Evolutionary conservation across 2,888 invertebrate genomes (phyloP), one percentile per base, ranked within the genome.

Genomic region (Elysia crispata): DNA sequence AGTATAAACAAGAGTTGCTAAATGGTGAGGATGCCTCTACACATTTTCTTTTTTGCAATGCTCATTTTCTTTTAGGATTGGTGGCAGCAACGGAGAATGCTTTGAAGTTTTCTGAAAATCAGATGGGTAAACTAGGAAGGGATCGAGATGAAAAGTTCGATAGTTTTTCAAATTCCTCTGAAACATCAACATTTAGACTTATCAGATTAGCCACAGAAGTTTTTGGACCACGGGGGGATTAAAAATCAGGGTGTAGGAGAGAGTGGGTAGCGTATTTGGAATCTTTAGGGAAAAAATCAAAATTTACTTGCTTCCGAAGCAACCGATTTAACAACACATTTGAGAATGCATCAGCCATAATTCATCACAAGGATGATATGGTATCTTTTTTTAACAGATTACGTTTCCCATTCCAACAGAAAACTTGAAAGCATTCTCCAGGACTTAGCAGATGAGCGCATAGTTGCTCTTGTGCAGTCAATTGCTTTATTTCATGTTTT

Each of bases 41-140:
- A 11, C 50, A 33, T 25, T 77, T 77, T 69, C 30, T 77, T 20
- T 20, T 54, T 20, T 77, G 77, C 28, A 77, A 77, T 77, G 77
- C 77, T 23, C 77, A 77, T 57, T 77, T 54, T 25, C 30, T 77
- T 15, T 31, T 77, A 20, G 77, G 77, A 8, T 15, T 77, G 15
- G 33, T 20, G 13, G 31, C 5, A 30, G 23, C 77, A n/a, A 31
- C 50, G n/a, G 57, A 30, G n/a, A 57, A 69, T 13, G 77, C 69
- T 28, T 28, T 77, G 28, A 13, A n/a, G 25, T 15, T 11, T 18
- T 18, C 33, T 50, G 77, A 67, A 31, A 18, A 50, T n/a, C 28
- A 64, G 8, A 1, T 23, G 20, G 1, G 31, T 20, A 54, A 66
- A 25, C 54, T 77, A 1, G 77, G 77, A 50, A 25, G 77, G 30